These are phyloP conservation scores for Myotis brandtii DNA, from an alignment of 2,113 vertebrate species.

Conservation along the genomic window DNA sequence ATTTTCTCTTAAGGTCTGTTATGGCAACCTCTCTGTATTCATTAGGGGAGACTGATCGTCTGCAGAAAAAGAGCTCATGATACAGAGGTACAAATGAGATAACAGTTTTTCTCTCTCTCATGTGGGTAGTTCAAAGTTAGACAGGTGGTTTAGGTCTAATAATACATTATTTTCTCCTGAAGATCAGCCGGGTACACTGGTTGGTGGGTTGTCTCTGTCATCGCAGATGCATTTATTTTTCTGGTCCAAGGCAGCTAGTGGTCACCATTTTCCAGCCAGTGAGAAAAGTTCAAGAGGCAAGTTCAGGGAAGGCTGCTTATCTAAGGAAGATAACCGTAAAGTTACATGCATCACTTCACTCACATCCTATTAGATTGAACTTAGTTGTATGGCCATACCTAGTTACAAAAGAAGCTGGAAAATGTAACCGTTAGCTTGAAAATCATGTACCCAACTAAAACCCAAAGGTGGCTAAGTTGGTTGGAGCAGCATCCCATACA, in stretches of 20 bases:
- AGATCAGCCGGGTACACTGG: background rate
- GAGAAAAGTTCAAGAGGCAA: background rate
- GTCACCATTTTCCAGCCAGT: background rate
- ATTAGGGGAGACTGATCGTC: background rate
- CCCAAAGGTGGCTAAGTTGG: background rate
- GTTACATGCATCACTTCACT: background rate
- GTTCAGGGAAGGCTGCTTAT: background rate
- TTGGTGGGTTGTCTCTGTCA: background rate
- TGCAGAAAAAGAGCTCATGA: background rate
- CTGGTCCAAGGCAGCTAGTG: background rate
- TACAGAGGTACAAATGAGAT: background rate
- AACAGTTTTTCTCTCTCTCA: background rate
- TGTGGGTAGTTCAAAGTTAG: background rate
- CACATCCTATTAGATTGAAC: background rate
- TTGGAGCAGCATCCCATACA: too few relatives aligned
- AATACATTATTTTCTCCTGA: background rate
- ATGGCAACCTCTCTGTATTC: slow-evolving; percentile 25
- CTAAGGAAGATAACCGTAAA: background rate
- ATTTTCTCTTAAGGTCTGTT: slow-evolving; percentile 21
- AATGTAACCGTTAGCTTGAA: background rate
- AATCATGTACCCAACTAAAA: background rate
- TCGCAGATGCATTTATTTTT: background rate
- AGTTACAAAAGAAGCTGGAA: background rate
- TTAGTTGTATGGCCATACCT: background rate
- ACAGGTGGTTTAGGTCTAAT: background rate